phyloP scores from a whole-genome alignment of 2,113 vertebrate species.

The Notechis scutatus region DNA sequence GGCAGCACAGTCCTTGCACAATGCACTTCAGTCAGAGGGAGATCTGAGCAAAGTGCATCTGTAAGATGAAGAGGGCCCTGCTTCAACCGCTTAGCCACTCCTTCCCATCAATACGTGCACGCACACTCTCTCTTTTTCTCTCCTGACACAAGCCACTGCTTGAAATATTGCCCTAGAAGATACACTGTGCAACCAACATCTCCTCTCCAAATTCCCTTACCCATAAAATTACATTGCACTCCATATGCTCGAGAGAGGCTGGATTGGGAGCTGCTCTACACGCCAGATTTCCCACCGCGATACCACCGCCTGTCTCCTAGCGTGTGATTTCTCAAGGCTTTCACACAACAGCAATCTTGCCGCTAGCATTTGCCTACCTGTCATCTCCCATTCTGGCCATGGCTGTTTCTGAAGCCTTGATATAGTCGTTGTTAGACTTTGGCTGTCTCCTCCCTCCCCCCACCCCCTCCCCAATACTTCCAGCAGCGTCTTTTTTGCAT shows the following conservation, averaged over 20 bases:
- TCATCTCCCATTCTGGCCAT: slow-evolving; percentile 25
- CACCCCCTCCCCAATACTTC: not conserved
- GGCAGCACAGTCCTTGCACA: not conserved
- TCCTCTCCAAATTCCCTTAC: not conserved
- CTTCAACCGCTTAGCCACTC: not conserved
- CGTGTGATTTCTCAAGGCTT: not conserved
- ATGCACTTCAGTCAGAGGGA: not conserved
- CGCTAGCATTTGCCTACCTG: not conserved
- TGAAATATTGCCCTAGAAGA: fast-evolving
- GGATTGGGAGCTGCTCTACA: fast-evolving
- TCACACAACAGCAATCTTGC: not conserved
- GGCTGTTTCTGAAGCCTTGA: slow-evolving; percentile 9
- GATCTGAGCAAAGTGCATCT: not conserved
- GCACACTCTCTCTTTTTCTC: not conserved
- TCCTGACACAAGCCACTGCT: not conserved
- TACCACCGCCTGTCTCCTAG: not conserved
- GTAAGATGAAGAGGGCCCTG: not conserved
- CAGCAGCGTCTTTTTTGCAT: slow-evolving; percentile 31
- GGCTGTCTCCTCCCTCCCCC: not conserved
- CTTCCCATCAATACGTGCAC: not conserved
- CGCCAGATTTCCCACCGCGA: not conserved
- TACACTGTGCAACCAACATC: fast-evolving
- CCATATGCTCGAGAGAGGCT: fast-evolving
- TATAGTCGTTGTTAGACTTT: slow-evolving; percentile 40
- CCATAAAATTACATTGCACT: fast-evolving